Conservation (phyloP, 2,113 vertebrate genomes). For the Symphodus melops region DNA sequence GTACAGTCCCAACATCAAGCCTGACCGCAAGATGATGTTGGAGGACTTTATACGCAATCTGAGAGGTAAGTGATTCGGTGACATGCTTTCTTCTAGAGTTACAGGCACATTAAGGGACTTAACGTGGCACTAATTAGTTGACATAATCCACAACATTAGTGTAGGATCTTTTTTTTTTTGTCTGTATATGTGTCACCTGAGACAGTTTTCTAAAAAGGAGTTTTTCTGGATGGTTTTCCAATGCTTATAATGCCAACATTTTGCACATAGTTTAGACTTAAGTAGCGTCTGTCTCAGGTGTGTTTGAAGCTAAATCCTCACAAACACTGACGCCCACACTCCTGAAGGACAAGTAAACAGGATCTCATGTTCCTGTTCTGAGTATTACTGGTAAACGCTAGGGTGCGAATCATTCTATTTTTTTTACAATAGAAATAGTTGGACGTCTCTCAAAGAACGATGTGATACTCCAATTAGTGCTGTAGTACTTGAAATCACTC, state of each 20-base stretch:
- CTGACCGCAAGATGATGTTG: slow-evolving; percentile 98
- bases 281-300: not conserved
- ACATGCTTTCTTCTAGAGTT: not conserved
- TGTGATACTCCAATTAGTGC: too few species aligned
- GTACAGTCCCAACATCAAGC: slow-evolving; percentile 99
- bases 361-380: too few species aligned
- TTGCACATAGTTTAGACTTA: not conserved
- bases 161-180: not conserved
- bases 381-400: too few species aligned
- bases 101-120: not conserved
- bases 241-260: not conserved
- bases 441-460: too few species aligned
- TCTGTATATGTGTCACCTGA: not conserved
- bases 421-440: too few species aligned
- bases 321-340: too few species aligned
- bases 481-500: too few species aligned
- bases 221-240: not conserved
- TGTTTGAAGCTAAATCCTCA: too few species aligned
- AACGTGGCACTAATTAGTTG: not conserved
- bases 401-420: too few species aligned
- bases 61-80: slow-evolving; percentile 84
- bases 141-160: not conserved
- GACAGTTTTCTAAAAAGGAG: not conserved
- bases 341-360: too few species aligned
- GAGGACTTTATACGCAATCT: slow-evolving; percentile 99